Conservation (phyloP, 2,888 invertebrate genomes). For the Limnephilus rhombicus region DNA sequence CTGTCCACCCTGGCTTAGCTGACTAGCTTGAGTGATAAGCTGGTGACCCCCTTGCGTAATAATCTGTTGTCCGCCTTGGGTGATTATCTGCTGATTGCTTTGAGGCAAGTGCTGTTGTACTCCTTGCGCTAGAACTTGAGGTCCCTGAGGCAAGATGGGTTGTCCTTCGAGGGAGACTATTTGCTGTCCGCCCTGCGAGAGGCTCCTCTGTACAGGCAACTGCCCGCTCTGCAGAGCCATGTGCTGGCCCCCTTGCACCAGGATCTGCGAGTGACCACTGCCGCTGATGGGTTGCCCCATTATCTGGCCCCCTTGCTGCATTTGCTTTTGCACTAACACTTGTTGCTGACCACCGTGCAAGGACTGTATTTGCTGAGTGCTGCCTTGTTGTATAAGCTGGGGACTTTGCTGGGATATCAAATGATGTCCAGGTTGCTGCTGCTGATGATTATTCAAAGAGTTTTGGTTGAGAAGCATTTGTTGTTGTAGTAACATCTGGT, state of each 20-base stretch:
- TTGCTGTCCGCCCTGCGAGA: constrained; percentile 31
- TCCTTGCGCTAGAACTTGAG: constrained; percentile 72
- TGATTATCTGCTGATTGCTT: constrained; percentile 75
- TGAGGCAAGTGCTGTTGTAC: constrained; percentile 69
- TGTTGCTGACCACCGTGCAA: constrained; percentile 77
- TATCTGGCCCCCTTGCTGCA: constrained; percentile 75
- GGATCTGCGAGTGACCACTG: constrained; percentile 75
- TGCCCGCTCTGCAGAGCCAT: constrained; percentile 73
- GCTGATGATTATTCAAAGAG: constrained; percentile 73
- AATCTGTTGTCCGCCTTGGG: constrained; percentile 73
- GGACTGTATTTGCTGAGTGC: constrained; percentile 68
- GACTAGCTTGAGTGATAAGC: constrained; percentile 69
- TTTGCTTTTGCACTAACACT: constrained; percentile 79
- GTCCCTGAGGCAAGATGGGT: constrained; percentile 68
- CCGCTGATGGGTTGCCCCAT: constrained; percentile 74
- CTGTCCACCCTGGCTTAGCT: constrained; percentile 73
- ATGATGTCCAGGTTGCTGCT: constrained; percentile 65
- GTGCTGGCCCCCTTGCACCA: constrained; percentile 77
- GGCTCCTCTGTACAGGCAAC: constrained; percentile 16
- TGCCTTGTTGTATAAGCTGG: constrained; percentile 74
- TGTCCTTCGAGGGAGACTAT: constrained; percentile 71
- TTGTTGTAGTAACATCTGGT: constrained; percentile 78
- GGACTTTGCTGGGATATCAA: constrained; percentile 74
- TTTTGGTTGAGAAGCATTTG: constrained; percentile 79
- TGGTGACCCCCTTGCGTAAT: constrained; percentile 68